Conservation (phyloP, 2,888 invertebrate genomes). For the Eubasilissa splendida region DNA sequence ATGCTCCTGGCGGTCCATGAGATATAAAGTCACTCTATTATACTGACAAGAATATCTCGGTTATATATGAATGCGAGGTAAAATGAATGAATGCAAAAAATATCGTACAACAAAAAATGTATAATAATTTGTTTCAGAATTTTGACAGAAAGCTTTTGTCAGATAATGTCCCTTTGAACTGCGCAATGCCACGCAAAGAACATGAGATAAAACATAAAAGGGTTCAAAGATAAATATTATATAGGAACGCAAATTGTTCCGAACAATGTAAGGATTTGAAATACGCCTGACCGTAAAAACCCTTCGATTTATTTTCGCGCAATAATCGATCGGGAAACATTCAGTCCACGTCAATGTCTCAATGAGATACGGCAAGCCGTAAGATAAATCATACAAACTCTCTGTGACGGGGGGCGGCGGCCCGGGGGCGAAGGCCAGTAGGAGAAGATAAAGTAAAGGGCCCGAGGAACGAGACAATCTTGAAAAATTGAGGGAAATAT, state of each 20-base stretch:
- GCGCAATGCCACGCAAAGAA: no score
- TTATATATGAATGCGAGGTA: no score
- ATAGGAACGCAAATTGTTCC: neutral
- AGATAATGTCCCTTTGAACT: no score
- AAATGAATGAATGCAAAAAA: no score
- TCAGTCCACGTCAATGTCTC: conserved; percentile 19
- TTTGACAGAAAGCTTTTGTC: no score
- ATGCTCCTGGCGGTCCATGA: no score
- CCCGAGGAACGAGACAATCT: neutral
- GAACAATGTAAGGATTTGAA: conserved; percentile 19
- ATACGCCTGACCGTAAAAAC: conserved; percentile 3
- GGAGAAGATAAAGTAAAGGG: conserved; percentile 2
- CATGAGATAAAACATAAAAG: neutral
- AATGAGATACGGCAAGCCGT: conserved; percentile 8
- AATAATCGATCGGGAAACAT: conserved; percentile 9
- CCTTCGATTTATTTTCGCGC: conserved; percentile 13
- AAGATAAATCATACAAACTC: conserved; percentile 22
- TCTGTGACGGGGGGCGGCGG: neutral
- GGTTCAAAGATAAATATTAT: neutral
- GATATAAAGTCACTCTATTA: no score
- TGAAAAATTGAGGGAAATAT: conserved; percentile 7
- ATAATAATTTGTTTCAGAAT: no score
- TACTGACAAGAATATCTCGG: no score
- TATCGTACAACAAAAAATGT: no score
- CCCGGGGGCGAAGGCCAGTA: neutral